Percentiles rank a stretch among this genome's conserved stretches.
Conservation (phyloP, 1,140 invertebrate genomes). For the Pollicipes pollicipes region DNA sequence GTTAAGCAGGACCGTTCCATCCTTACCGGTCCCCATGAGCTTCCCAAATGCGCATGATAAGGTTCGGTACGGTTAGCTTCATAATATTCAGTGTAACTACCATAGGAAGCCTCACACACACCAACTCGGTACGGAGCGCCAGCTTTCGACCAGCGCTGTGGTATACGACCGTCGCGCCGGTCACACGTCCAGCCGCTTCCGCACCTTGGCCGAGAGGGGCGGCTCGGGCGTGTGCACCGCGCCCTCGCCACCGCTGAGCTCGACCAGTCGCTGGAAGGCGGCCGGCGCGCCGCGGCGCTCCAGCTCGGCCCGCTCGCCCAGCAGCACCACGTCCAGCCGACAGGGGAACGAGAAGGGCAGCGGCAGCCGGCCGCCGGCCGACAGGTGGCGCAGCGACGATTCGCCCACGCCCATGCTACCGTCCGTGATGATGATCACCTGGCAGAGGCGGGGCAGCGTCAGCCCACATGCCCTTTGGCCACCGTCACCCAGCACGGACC, state of each 20-base stretch:
- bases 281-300: conserved; percentile 22
- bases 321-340: conserved; percentile 49
- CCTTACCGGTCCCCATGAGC: too few species aligned
- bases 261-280: conserved; percentile 33
- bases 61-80: too few species aligned
- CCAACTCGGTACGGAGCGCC: too few species aligned
- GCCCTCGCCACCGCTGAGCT: conserved; percentile 43
- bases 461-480: too few species aligned
- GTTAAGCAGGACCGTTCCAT: too few species aligned
- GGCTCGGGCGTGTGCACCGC: conserved; percentile 42
- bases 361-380: conserved; percentile 29
- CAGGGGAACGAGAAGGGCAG: conserved; percentile 62
- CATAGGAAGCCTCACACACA: too few species aligned
- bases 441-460: conserved; percentile 4
- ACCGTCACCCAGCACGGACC: too few species aligned
- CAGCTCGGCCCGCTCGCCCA: conserved; percentile 15
- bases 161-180: too few species aligned
- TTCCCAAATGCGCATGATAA: too few species aligned
- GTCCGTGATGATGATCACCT: conserved; percentile 7
- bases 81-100: too few species aligned
- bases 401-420: conserved; percentile 11
- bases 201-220: conserved; percentile 6
- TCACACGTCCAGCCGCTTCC: too few species aligned
- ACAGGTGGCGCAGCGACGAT: not conserved
- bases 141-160: too few species aligned